These are phyloP conservation scores for Eremobia ochroleuca DNA, from an alignment of 2,888 invertebrate genomes.

Conservation along the genomic window DNA sequence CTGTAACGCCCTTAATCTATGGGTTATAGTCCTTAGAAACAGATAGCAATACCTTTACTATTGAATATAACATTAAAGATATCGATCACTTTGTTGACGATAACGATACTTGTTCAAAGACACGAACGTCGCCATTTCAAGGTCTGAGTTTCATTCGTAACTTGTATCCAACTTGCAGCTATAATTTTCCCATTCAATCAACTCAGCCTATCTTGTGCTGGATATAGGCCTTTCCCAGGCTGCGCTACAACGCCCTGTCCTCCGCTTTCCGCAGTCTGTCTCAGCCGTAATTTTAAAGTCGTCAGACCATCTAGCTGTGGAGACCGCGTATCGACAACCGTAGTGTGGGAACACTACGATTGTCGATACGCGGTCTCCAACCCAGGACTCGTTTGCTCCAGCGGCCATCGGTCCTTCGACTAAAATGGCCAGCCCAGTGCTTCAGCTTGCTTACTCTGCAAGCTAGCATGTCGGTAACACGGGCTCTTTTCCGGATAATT, in stretches of 20 bases:
- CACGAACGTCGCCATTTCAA: conserved; percentile 6
- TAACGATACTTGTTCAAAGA: conserved; percentile 11
- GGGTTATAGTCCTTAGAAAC: conserved; percentile 9
- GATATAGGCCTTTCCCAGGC: not conserved
- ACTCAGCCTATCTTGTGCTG: no score
- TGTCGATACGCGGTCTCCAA: not conserved
- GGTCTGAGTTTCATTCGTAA: not conserved
- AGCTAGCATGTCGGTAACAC: not conserved
- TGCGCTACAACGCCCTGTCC: not conserved
- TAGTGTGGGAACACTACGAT: not conserved
- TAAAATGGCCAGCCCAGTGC: not conserved
- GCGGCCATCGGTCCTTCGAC: not conserved
- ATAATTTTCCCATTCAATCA: conserved; percentile 13
- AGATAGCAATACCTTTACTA: conserved; percentile 19
- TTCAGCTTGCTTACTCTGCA: not conserved
- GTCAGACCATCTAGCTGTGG: not conserved
- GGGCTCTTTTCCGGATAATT: not conserved
- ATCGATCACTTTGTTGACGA: conserved; percentile 3
- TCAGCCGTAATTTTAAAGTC: not conserved
- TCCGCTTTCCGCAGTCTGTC: not conserved
- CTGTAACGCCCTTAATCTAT: conserved; percentile 25
- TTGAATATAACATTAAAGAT: not conserved
- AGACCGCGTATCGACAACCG: no score
- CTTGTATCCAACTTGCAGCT: not conserved
- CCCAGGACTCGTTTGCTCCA: not conserved